Evolutionary conservation across 2,113 vertebrate species (phyloP).

Genomic region (Cranoglanis bouderius): DNA sequence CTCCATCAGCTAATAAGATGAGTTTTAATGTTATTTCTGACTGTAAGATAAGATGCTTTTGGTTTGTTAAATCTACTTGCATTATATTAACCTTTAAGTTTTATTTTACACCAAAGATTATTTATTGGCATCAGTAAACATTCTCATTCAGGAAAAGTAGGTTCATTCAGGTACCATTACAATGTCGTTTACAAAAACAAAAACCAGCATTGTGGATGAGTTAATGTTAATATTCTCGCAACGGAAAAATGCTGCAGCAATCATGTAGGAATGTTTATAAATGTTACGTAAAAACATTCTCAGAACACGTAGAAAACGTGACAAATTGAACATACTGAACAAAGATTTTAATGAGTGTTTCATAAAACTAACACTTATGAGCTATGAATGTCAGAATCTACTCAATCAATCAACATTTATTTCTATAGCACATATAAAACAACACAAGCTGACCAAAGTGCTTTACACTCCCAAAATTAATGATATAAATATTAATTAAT

Average conservation of each 20-base stretch:
- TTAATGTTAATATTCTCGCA: not conserved
- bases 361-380: not conserved
- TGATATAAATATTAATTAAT: too few relatives aligned
- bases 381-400: not conserved
- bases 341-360: not conserved
- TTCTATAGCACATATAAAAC: too few relatives aligned
- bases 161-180: not conserved
- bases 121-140: not conserved
- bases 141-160: not conserved
- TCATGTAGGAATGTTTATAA: not conserved
- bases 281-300: not conserved
- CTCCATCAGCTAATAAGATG: not conserved
- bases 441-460: too few relatives aligned
- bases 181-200: not conserved
- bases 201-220: not conserved
- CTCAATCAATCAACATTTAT: too few relatives aligned
- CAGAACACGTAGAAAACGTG: not conserved
- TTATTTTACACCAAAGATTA: not conserved
- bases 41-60: not conserved
- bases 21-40: not conserved
- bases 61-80: not conserved
- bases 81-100: not conserved
- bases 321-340: not conserved
- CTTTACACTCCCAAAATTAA: too few relatives aligned
- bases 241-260: not conserved